Base-by-base conservation (phyloP, 2,113 vertebrate species). In the Tichodroma muraria region DNA sequence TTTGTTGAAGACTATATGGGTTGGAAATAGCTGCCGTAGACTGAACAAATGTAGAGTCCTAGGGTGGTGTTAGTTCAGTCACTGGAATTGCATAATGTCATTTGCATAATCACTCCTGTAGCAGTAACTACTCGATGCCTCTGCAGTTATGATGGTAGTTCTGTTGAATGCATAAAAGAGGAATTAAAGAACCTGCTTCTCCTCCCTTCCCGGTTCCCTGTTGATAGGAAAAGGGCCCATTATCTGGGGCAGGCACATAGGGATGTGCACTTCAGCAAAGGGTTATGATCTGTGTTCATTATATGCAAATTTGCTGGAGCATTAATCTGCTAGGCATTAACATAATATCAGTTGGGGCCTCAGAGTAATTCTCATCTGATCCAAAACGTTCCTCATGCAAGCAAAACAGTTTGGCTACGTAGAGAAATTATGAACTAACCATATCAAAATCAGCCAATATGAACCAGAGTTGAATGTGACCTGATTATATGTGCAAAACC, bases 271-370 rank as follows among this genome's bases (percentile, higher is more conserved):
- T 96, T 90, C 93, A 91, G 17, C 33, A 22, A 92, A 83, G 78
- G 85, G 95, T 83, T 42, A 23, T 59, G 91, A 89, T 89, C 89
- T 10, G 6, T 78, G 56, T 91, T 97, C 95, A 94, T 97, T 96
- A 97, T 95, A 93, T 97, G 95, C 93, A 97, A 97, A 97, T 97
- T 93, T 93, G 64, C 88, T 40, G 45, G 25, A 87, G 54, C 93
- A 94, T 94, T 97, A 95, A 93, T 95, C 89, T 89, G 90, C 82
- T 77, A 88, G 80, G 84, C 96, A 96, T 97, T 97, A 97, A 89
- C 95, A 96, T 97, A 96, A 52, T 87, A 91, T 97, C 94, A 89
- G 35, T 35, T 27, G 40, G 82, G 95, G 75, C 93, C 50, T 76
- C 11, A 0, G 61, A 54, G 81, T 59, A 79, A 94, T 78, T 96